A percentile compares a stretch with the other conserved stretches of the same genome.
Evolutionary conservation across 1,140 invertebrate species (phyloP).

Genomic region (Neelides sp.): DNA sequence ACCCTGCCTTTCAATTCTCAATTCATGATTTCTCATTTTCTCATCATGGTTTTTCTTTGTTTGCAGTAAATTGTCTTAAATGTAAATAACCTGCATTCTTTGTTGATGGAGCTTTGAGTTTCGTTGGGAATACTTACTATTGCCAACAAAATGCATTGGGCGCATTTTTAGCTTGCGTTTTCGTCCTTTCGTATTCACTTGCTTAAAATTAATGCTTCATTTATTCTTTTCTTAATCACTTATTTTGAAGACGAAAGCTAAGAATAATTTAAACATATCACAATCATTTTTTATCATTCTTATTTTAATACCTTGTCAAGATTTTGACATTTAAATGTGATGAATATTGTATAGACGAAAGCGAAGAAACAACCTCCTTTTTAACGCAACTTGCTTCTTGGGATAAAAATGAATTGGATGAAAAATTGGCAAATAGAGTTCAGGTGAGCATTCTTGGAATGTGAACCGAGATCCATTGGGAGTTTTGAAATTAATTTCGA

Average conservation of each 20-base stretch:
- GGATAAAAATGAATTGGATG: constrained; percentile 94
- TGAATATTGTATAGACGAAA: constrained; percentile 89
- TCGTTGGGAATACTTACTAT: too few relatives aligned
- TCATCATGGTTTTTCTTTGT: too few relatives aligned
- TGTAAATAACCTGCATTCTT: not conserved
- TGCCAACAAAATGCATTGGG: too few relatives aligned
- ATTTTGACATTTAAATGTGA: too few relatives aligned
- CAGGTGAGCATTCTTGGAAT: constrained; percentile 37
- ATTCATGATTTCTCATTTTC: not conserved
- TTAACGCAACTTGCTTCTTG: constrained; percentile 91
- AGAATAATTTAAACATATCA: constrained; percentile 4
- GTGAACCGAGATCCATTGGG: not conserved
- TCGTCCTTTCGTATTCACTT: too few relatives aligned
- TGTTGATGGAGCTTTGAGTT: not conserved
- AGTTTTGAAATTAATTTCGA: constrained; percentile 2
- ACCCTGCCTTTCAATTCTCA: too few relatives aligned
- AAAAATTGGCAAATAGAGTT: constrained; percentile 85
- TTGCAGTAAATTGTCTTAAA: too few relatives aligned
- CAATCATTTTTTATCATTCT: constrained; percentile 34
- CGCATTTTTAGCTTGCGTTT: too few relatives aligned
- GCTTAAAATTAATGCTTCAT: too few relatives aligned
- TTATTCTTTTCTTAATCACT: too few relatives aligned
- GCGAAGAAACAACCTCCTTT: constrained; percentile 91
- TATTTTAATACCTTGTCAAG: not conserved
- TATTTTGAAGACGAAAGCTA: too few relatives aligned